Evolutionary conservation across 2,797 vertebrate genomes (phyloP).

Genomic region (Ispidina picta): DNA sequence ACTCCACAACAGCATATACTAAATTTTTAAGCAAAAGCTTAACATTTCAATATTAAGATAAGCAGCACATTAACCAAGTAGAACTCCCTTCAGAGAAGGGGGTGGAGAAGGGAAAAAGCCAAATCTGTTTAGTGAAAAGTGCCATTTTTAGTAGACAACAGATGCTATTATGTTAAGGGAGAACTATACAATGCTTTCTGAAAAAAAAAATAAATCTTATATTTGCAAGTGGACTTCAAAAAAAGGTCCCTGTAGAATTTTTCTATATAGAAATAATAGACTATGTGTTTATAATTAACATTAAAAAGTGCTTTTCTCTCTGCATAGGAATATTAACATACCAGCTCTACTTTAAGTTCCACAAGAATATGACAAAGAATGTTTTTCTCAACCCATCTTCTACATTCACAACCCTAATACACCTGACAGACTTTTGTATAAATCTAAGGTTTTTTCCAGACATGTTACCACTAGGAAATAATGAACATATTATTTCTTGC

Average conservation of each 20-base stretch:
- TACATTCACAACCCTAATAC: background rate
- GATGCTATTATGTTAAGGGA: background rate
- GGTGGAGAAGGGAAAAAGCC: background rate
- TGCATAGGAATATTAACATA: background rate
- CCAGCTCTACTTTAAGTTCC: background rate
- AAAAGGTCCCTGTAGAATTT: background rate
- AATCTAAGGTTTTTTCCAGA: background rate
- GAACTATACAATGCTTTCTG: background rate
- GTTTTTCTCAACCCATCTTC: background rate
- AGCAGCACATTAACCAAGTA: background rate
- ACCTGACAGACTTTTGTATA: background rate
- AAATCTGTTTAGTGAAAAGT: background rate
- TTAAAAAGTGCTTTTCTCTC: background rate
- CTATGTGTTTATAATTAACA: background rate
- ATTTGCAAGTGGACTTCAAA: background rate
- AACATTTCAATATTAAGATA: background rate
- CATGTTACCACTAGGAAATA: background rate
- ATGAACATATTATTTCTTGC: background rate
- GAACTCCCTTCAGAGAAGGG: background rate
- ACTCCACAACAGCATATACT: background rate
- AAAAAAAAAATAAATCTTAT: background rate
- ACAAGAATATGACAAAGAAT: background rate
- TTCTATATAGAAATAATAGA: background rate
- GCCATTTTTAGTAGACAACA: background rate
- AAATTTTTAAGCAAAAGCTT: background rate